Evolutionary conservation across 2,888 invertebrate species (phyloP).

Genomic region (Campaea margaritaria): DNA sequence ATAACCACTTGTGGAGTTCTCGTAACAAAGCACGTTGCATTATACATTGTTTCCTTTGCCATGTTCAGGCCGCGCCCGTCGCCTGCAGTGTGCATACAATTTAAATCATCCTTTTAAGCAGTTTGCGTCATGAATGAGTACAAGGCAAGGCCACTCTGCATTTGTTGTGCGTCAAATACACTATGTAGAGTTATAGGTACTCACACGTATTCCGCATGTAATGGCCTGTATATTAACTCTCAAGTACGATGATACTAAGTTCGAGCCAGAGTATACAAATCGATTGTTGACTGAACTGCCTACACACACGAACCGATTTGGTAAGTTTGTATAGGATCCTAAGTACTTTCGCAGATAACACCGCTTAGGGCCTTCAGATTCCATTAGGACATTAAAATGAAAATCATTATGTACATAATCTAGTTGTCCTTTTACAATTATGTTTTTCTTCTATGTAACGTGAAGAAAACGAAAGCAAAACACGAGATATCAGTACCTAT

Average conservation of each 20-base stretch:
- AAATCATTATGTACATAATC: not conserved
- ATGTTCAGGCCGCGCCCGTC: slow-evolving; percentile 37
- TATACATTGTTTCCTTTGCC: slow-evolving; percentile 37
- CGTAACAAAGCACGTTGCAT: slow-evolving; percentile 41
- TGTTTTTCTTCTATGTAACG: not conserved
- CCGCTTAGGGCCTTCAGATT: not conserved
- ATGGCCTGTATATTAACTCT: slow-evolving; percentile 2
- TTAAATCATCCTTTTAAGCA: slow-evolving; percentile 46
- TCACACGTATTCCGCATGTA: slow-evolving; percentile 15
- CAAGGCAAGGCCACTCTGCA: slow-evolving; percentile 48
- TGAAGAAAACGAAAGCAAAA: not conserved
- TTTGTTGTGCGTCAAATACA: slow-evolving; percentile 43
- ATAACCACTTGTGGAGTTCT: slow-evolving; percentile 46
- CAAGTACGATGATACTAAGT: not conserved
- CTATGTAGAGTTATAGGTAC: no score
- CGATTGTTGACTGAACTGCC: not conserved
- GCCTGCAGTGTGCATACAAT: slow-evolving; percentile 46
- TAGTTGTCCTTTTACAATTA: no score
- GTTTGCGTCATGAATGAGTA: slow-evolving; percentile 54
- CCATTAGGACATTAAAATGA: not conserved
- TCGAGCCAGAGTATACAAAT: not conserved
- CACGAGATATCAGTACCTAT: not conserved
- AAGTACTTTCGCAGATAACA: not conserved
- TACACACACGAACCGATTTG: not conserved
- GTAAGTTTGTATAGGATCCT: not conserved